phyloP scores from a whole-genome alignment of 2,113 vertebrate genomes.

The Cinclus cinclus region DNA sequence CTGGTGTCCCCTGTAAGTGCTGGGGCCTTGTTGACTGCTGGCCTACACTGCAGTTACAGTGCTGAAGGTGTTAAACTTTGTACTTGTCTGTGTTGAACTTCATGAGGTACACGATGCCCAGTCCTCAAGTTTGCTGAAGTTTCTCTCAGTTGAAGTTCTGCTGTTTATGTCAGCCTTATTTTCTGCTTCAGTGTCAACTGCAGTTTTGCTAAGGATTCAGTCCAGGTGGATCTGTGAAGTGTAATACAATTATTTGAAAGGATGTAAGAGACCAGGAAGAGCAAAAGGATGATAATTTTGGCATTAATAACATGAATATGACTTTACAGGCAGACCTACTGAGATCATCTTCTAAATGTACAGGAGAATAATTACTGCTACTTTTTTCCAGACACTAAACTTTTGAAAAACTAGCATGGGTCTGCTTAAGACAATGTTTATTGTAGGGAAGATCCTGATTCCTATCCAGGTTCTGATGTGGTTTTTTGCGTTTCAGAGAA shows the following conservation, averaged over 20 bases:
- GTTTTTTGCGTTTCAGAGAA: neutral
- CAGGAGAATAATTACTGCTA: neutral
- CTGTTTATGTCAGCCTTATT: neutral
- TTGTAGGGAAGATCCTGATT: neutral
- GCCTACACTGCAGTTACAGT: neutral
- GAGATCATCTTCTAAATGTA: neutral
- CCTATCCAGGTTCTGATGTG: neutral
- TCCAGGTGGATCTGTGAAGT: neutral
- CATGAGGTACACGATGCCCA: neutral
- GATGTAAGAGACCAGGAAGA: neutral
- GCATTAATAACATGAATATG: neutral
- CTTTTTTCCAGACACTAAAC: neutral
- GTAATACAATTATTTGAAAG: neutral
- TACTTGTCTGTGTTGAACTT: neutral
- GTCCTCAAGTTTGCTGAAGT: neutral
- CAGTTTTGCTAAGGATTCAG: neutral
- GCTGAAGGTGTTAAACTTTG: neutral
- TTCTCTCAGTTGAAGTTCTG: neutral
- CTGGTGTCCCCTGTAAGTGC: rapidly evolving
- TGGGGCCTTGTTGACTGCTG: neutral
- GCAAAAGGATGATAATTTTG: neutral
- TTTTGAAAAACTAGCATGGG: neutral
- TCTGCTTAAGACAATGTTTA: neutral
- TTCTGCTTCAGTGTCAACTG: neutral
- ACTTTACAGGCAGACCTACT: neutral